Evolutionary conservation across 2,113 vertebrate species (phyloP).

Genomic region (Hydrolagus affinis): DNA sequence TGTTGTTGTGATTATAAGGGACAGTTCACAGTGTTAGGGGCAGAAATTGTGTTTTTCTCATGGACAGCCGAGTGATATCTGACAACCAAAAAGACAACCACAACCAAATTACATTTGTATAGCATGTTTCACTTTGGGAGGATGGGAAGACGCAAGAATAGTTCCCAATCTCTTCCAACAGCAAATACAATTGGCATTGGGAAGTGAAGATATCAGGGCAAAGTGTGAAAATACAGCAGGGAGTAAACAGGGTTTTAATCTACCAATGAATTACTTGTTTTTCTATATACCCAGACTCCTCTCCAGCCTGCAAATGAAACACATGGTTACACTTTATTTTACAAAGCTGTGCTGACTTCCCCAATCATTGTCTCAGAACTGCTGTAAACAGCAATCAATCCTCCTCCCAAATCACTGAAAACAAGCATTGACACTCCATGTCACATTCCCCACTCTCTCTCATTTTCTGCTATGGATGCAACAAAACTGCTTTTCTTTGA

Average conservation of each 20-base stretch:
- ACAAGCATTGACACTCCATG: neutral
- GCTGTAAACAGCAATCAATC: constrained; percentile 14
- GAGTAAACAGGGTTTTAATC: constrained; percentile 19
- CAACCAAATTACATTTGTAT: too few species aligned
- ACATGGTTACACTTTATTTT: neutral
- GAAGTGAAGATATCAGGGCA: constrained; percentile 20
- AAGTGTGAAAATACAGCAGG: constrained; percentile 3
- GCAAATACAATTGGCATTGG: neutral
- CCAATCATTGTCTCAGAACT: neutral
- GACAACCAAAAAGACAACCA: too few species aligned
- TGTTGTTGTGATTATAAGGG: neutral
- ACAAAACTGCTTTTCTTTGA: constrained; percentile 3
- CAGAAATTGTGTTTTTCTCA: neutral
- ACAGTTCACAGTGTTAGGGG: neutral
- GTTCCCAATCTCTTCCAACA: neutral
- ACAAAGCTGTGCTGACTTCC: neutral
- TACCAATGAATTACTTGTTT: constrained; percentile 21
- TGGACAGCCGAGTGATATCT: neutral
- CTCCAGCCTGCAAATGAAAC: neutral
- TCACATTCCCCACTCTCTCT: neutral
- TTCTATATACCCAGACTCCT: neutral
- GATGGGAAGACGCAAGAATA: neutral
- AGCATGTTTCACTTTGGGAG: too few species aligned
- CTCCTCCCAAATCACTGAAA: constrained; percentile 2
- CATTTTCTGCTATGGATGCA: neutral